Evolutionary conservation across 2,797 vertebrate species (phyloP).

Genomic region (Sciurus carolinensis): DNA sequence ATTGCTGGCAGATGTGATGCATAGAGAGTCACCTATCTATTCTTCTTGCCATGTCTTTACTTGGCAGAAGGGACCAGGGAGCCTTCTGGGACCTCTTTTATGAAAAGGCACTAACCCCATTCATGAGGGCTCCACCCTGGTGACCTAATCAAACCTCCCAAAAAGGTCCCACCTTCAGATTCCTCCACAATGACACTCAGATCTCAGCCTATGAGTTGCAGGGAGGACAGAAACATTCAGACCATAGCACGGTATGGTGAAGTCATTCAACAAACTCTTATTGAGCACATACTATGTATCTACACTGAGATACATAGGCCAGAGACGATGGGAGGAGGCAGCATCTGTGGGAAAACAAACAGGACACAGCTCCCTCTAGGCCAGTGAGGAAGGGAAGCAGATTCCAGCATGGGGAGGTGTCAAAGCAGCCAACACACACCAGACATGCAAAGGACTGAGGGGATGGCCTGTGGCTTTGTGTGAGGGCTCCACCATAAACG

Average conservation of each 20-base stretch:
- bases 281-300: neutral
- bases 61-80: neutral
- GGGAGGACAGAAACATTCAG: neutral
- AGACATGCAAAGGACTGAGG: neutral
- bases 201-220: neutral
- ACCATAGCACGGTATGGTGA: neutral
- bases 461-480: neutral
- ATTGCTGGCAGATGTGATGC: neutral
- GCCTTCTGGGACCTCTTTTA: neutral
- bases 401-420: too few relatives aligned
- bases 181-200: neutral
- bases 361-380: neutral
- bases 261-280: slow-evolving; percentile 25
- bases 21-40: neutral
- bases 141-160: neutral
- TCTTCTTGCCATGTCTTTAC: neutral
- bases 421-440: neutral
- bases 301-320: neutral
- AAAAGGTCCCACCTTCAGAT: neutral
- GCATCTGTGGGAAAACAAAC: neutral
- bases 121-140: neutral
- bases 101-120: neutral
- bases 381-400: neutral
- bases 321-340: neutral
- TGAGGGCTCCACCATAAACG: neutral